Conservation (phyloP, 2,888 invertebrate species). For the Ariolimax columbianus region DNA sequence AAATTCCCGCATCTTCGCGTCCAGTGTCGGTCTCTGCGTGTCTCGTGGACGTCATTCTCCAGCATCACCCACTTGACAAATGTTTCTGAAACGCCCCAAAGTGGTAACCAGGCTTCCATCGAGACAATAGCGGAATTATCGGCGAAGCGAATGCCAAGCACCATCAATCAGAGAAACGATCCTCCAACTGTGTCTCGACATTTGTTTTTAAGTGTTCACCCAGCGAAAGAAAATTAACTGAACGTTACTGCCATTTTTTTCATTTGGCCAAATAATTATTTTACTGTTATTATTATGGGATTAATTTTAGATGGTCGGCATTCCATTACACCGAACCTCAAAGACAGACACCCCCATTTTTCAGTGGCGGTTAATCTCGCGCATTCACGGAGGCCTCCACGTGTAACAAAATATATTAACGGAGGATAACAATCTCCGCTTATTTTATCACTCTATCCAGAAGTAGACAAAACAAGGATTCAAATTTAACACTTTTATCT, state of each 20-base stretch:
- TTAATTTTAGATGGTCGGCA: slow-evolving; percentile 13
- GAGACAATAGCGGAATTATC: not conserved
- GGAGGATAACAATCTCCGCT: not conserved
- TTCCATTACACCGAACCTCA: not conserved
- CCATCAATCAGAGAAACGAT: not conserved
- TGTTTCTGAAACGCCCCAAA: not conserved
- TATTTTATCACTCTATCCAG: not conserved
- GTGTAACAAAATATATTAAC: not conserved
- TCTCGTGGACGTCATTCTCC: not conserved
- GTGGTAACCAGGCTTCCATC: not conserved
- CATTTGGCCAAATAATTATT: not conserved
- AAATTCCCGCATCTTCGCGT: not conserved
- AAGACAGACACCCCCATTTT: not conserved
- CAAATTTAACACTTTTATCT: not conserved
- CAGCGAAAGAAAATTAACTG: not conserved
- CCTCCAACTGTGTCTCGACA: not conserved
- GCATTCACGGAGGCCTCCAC: slow-evolving; percentile 5
- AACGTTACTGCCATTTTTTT: slow-evolving; percentile 2
- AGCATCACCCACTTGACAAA: too few relatives aligned
- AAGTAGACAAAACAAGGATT: not conserved
- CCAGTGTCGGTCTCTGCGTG: not conserved
- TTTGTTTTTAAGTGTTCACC: not conserved
- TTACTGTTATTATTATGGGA: not conserved
- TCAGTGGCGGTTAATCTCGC: not conserved
- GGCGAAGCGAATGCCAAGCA: not conserved